A percentile compares a stretch with the other conserved stretches of the same genome.
These are phyloP conservation scores for Callipepla squamata DNA, from an alignment of 2,113 vertebrate species.

Conservation along the genomic window DNA sequence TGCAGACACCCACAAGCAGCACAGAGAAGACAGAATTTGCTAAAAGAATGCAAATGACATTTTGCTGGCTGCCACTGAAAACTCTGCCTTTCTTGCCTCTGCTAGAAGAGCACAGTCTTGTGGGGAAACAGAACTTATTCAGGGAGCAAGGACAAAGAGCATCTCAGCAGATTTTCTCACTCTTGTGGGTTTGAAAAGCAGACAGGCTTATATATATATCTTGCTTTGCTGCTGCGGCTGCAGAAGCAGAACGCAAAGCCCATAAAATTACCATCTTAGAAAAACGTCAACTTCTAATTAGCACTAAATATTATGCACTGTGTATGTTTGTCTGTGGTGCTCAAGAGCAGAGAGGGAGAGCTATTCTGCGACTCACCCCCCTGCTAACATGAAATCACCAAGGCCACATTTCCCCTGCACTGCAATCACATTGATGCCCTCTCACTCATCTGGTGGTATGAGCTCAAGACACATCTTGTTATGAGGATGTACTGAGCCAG, in stretches of 20 bases:
- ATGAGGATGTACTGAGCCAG: background rate
- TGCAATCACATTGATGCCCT: slow-evolving; percentile 41
- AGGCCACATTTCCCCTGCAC: background rate
- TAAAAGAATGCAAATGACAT: background rate
- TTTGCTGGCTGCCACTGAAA: slow-evolving; percentile 14
- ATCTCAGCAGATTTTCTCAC: background rate
- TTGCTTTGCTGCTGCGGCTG: slow-evolving; percentile 8
- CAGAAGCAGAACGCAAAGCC: slow-evolving; percentile 19
- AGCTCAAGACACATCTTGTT: background rate
- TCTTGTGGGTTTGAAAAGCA: background rate
- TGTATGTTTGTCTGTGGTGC: background rate
- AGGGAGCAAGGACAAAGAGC: slow-evolving; percentile 3
- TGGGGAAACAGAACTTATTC: slow-evolving; percentile 9
- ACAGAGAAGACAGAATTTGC: background rate
- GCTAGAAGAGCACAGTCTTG: background rate
- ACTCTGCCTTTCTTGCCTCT: background rate
- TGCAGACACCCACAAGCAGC: background rate
- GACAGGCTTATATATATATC: background rate
- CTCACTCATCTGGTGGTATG: background rate
- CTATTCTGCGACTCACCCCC: background rate
- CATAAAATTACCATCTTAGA: slow-evolving; percentile 34
- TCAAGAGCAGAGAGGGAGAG: background rate
- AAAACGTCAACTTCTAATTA: slow-evolving; percentile 51
- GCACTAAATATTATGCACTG: background rate
- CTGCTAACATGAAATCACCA: background rate